A percentile compares a stretch with the other conserved stretches of the same genome.
phyloP scores from a whole-genome alignment of 2,888 invertebrate genomes.

The Drosophila subsilvestris region DNA sequence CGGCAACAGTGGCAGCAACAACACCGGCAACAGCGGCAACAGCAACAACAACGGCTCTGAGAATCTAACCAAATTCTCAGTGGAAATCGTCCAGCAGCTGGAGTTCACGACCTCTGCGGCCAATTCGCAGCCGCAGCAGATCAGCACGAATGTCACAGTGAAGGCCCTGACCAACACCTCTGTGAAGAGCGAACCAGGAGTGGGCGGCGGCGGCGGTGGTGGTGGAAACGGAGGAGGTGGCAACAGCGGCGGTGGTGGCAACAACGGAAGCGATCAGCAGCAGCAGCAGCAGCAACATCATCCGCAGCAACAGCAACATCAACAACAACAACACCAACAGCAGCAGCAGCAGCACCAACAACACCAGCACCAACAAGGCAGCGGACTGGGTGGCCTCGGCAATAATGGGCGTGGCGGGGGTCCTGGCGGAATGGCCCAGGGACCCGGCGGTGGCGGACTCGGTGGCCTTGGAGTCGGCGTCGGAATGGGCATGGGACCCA shows the following conservation, averaged over 20 bases:
- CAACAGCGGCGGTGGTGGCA: slow-evolving; percentile 39
- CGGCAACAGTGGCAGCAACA: slow-evolving; percentile 73
- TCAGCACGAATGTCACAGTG: slow-evolving; percentile 96
- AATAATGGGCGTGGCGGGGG: slow-evolving; percentile 75
- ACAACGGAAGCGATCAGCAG: slow-evolving; percentile 35
- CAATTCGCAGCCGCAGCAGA: slow-evolving; percentile 94
- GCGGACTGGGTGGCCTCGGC: slow-evolving; percentile 77
- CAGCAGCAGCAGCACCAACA: slow-evolving; percentile 63
- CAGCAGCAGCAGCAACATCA: slow-evolving; percentile 40
- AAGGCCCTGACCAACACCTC: slow-evolving; percentile 90
- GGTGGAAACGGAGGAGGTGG: slow-evolving; percentile 48
- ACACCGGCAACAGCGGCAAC: slow-evolving; percentile 55
- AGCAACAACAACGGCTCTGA: slow-evolving; percentile 78
- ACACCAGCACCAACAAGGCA: slow-evolving; percentile 75
- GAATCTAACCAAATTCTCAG: slow-evolving; percentile 91
- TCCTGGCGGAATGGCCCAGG: slow-evolving; percentile 48
- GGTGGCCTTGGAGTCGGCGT: slow-evolving; percentile 56
- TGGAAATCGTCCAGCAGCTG: slow-evolving; percentile 95
- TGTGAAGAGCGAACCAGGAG: slow-evolving; percentile 84
- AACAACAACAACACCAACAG: slow-evolving; percentile 37
- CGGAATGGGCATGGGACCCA: slow-evolving; percentile 57
- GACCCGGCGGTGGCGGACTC: slow-evolving; percentile 60
- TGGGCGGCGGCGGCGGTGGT: slow-evolving; percentile 71
- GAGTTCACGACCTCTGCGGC: slow-evolving; percentile 95
- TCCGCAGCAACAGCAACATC: slow-evolving; percentile 33